Evolutionary conservation across 2,113 vertebrate genomes (phyloP), one percentile per base, ranked within the genome.

Genomic region (Melanocharis versteri): DNA sequence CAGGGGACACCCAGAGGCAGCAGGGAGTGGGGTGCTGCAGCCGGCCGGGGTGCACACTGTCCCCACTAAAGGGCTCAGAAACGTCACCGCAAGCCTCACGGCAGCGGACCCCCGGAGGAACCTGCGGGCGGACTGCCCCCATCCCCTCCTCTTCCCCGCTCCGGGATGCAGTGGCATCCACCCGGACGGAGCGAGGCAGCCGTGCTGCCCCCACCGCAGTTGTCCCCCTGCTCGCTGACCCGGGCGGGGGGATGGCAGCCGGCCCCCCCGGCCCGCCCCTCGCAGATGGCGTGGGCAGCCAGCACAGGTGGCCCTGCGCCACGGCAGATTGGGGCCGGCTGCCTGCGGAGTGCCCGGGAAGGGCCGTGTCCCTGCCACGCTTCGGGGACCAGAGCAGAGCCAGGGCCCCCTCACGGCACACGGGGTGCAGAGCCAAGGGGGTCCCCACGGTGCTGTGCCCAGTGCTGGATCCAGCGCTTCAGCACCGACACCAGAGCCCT

Each of bases 281-380:
- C 35, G 27, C 94, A 95, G 95, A 93, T 95, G 96, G 96, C 51
- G 4, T 17, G 54, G 90, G 86, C 90, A 94, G 94, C 90, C 93
- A 92, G 94, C 96, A 93, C 96, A 96, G 95, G 96, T 89, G 94
- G 93, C 94, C 71, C 89, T 7, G 81, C 1, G 50, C 83, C 77
- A 65, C 7, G 57, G 93, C 96, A 96, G 95, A 95, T 89, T 84
- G 93, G 86, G 88, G 82, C 28, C 31, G 72, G 89, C 90, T 79
- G 88, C 68, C 83, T 56, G 70, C 78, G n/a, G 71, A 10, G 53
- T 2, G 28, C 84, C 61, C 26, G 42, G 26, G n/a, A 42, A 90
- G 69, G 79, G 94, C 71, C 1, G 3, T 0, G 26, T 44, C 85
- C 79, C 86, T 7, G 18, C 28, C 62, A 15, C 27, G 7, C 80